Evolutionary conservation across 2,113 vertebrate species (phyloP), one percentile per base, ranked within the genome.

Genomic region (Peromyscus californicus): DNA sequence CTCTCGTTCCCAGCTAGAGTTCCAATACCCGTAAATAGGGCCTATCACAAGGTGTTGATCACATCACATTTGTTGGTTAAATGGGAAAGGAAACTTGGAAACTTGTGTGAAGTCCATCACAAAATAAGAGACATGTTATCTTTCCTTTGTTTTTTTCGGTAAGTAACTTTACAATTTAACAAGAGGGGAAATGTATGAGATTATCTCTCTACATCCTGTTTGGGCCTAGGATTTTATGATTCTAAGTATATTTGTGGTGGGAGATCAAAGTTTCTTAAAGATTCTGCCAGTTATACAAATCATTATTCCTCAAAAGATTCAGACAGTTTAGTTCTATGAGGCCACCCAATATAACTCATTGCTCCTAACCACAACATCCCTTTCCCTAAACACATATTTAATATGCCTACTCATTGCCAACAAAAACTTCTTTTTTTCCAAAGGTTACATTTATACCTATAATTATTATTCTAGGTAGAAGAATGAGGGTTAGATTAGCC

Each of bases 361-460:
- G 63, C 65, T 90, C 48, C 82, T 94, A 96, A 95, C 83, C 86
- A 96, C 89, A 86, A 75, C 89, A 74, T 91, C 61, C 63, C 87
- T 91, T 97, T 95, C 94, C 79, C 22, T 89, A 96, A 97, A 96
- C 96, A 95, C 91, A 84, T 93, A 87, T n/a, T 96, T 96, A 94
- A 67, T 94, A 94, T 92, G 57, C 8, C 42, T 42, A 95, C 33
- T 79, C 89, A 94, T 26, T 92, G 94, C 89, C 97, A 96, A 95
- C n/a, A 96, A 96, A 96, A 95, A 89, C 72, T 91, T 96, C 93
- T n/a, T 75, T 84, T 93, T 65, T 80, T 93, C 82, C 54, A 91
- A 92, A 92, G 63, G 33, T 7, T 93, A 93, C 45, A 95, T 94
- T 95, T 86, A 94, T 93, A 59, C 78, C 72, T 95, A 88, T 96